Evolutionary conservation across 2,888 invertebrate species (phyloP), one percentile per base, ranked within the genome.

Genomic region (Petrolisthes cinctipes): DNA sequence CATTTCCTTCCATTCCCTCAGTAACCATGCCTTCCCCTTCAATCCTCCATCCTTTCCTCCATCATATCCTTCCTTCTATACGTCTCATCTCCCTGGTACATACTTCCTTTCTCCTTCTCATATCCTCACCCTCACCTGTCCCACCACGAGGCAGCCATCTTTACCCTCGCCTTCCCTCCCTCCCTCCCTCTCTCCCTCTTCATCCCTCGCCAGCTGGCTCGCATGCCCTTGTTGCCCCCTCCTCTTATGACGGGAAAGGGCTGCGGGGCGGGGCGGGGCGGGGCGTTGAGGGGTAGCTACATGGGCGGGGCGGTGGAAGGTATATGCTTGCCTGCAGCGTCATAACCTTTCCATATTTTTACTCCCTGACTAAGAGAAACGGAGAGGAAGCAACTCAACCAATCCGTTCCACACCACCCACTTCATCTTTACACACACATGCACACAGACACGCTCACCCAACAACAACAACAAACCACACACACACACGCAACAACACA

Each of bases 91-190:
- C 68, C 37, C 20, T 66, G 14, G 9, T 66, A 14, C 6, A n/a
- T 66, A 20, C 9, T 23, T 66, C 20, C 61, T 51, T 51, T 78
- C 78, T 78, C 78, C 51, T 51, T 78, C 78, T 78, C 78, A 4
- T 37, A 37, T 51, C 51, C 78, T 51, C 78, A 37, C 80, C 56
- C 80, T 56, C 80, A 37, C 80, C 51, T 23, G 17, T 20, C 68
- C 79, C 54, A 20, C 54, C 80, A 5, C 80, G 23, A 37, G 37
- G 37, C 37, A 37, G 37, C 37, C 37, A 37, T 37, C 37, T 37
- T 37, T 57, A 23, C 57, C n/a, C 56, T 56, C 75, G 9, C 75
- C 9, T 23, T 75, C 37, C 57, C 79, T 57, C 66, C 17, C n/a
- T 23, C 37, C 66, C 68, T 20, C 37, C 66, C 5, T 68, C 37